Evolutionary conservation across 2,888 invertebrate genomes (phyloP).

Genomic region (Calameuta filiformis): DNA sequence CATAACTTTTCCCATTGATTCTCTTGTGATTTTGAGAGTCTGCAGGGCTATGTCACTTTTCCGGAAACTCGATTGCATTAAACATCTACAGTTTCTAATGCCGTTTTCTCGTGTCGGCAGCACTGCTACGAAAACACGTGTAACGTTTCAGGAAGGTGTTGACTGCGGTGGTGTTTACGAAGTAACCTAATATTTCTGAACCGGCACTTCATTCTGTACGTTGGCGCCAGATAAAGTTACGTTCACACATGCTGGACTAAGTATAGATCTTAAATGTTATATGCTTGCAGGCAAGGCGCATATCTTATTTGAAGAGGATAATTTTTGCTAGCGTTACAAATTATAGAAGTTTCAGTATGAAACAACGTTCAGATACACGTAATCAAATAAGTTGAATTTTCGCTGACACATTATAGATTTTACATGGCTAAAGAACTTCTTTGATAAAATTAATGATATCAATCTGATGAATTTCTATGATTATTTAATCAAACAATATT

Average conservation of each 20-base stretch:
- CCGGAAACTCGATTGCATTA: background rate
- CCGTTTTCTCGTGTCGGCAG: background rate
- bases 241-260: constrained; percentile 52
- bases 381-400: too few relatives aligned
- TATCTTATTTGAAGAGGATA: background rate
- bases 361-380: too few relatives aligned
- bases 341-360: too few relatives aligned
- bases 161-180: constrained; percentile 58
- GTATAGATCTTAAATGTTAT: constrained; percentile 37
- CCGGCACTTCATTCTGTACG: constrained; percentile 37
- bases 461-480: background rate
- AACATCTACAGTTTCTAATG: background rate
- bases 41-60: background rate
- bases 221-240: constrained; percentile 58
- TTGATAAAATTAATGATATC: background rate
- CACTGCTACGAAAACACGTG: constrained; percentile 44
- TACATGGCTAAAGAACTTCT: background rate
- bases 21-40: background rate
- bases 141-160: constrained; percentile 61
- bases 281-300: background rate
- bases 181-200: constrained; percentile 63
- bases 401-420: too few relatives aligned
- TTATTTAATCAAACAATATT: background rate
- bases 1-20: background rate
- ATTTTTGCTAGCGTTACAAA: too few relatives aligned